Evolutionary conservation across 2,797 vertebrate species (phyloP).

Genomic region (Ctenosaura bakeri): DNA sequence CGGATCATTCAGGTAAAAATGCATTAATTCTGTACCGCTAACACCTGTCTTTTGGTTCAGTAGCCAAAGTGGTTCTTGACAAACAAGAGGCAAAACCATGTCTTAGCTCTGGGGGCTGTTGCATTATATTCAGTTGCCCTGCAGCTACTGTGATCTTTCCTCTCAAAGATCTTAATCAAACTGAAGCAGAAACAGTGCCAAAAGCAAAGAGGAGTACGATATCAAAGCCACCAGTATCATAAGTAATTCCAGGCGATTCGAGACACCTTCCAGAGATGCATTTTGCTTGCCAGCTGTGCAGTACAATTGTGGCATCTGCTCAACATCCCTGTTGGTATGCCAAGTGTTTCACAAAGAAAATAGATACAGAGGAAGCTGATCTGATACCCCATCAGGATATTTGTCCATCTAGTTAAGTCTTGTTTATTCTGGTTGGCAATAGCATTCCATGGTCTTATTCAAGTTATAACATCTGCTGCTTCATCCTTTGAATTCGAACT

Average conservation of each 20-base stretch:
- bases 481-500: neutral
- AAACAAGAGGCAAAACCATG: neutral
- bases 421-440: no score
- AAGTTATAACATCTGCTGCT: neutral
- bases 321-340: no score
- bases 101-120: neutral
- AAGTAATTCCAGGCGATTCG: neutral
- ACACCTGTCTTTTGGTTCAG: neutral
- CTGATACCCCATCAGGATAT: no score
- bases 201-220: neutral
- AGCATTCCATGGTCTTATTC: no score
- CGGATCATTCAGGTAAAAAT: conserved; percentile 91
- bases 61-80: neutral
- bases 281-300: neutral
- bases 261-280: neutral
- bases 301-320: neutral
- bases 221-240: neutral
- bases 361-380: neutral
- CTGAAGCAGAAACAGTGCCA: neutral
- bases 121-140: neutral
- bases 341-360: neutral
- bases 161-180: neutral
- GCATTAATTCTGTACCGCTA: neutral
- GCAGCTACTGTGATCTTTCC: neutral
- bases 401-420: no score